Conservation (phyloP, 2,797 vertebrate species). For the Sebastes kiyomatsui region DNA sequence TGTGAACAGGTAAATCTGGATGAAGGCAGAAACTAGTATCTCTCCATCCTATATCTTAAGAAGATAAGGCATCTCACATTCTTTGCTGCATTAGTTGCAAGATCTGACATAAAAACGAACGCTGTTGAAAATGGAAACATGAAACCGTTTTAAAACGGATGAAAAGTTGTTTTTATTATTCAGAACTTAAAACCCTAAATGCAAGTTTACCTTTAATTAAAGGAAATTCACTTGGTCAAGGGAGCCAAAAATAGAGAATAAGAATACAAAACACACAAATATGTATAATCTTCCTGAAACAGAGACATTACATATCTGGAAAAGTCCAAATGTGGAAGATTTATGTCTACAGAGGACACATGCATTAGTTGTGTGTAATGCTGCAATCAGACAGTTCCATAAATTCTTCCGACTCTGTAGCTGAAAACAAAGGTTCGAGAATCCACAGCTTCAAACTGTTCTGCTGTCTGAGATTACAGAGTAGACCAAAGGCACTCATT, state of each 20-base stretch:
- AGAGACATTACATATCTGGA: not conserved
- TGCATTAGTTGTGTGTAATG: not conserved
- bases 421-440: constrained; percentile 7
- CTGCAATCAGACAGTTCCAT: not conserved
- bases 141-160: not conserved
- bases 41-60: not conserved
- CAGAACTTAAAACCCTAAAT: not conserved
- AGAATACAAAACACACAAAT: not conserved
- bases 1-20: not conserved
- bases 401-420: not conserved
- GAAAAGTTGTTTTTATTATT: not conserved
- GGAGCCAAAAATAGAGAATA: not conserved
- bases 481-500: constrained; percentile 17
- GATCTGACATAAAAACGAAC: not conserved
- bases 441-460: constrained; percentile 8
- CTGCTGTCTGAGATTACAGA: constrained; percentile 32
- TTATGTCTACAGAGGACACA: not conserved
- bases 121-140: not conserved
- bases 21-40: not conserved
- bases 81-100: not conserved
- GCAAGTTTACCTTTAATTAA: not conserved
- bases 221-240: not conserved
- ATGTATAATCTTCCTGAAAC: not conserved
- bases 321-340: not conserved
- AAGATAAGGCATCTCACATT: not conserved